phyloP scores from a whole-genome alignment of 2,888 invertebrate species.

The Smittia aterrima region DNA sequence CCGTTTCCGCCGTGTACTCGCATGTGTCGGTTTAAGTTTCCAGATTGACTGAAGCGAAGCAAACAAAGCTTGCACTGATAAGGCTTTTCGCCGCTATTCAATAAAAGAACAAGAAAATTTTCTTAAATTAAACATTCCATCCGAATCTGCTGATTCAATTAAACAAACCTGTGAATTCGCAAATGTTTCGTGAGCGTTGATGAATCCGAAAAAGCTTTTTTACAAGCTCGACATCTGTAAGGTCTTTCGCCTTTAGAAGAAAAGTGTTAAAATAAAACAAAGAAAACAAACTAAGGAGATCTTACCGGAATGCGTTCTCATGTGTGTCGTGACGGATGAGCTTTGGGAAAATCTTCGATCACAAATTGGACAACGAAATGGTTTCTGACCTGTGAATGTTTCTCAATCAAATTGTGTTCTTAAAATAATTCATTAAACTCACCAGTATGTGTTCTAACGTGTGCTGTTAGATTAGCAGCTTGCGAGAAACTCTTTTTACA shows the following conservation, averaged over 20 bases:
- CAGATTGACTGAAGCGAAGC: slow-evolving; percentile 76
- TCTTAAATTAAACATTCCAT: background rate
- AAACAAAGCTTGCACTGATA: slow-evolving; percentile 97
- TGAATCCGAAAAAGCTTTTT: slow-evolving; percentile 98
- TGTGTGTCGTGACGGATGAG: slow-evolving; percentile 93
- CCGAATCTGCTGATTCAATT: background rate
- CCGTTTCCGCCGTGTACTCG: slow-evolving; percentile 82
- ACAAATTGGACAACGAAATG: slow-evolving; percentile 96
- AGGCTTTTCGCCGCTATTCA: slow-evolving; percentile 86
- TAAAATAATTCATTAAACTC: background rate
- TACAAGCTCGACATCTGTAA: slow-evolving; percentile 84
- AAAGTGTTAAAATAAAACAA: background rate
- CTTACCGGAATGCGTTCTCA: slow-evolving; percentile 99
- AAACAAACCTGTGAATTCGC: slow-evolving; percentile 66
- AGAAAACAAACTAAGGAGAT: slow-evolving; percentile 51
- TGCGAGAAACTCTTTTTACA: slow-evolving; percentile 97
- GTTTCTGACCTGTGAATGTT: slow-evolving; percentile 23
- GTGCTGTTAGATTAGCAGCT: slow-evolving; percentile 97
- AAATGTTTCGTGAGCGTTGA: slow-evolving; percentile 97
- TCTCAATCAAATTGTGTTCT: background rate
- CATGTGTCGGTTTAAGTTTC: slow-evolving; percentile 98
- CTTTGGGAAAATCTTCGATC: slow-evolving; percentile 96
- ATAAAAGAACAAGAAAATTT: background rate
- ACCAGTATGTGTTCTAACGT: slow-evolving; percentile 68
- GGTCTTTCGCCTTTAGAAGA: slow-evolving; percentile 36